Conservation (phyloP, 1,140 invertebrate species). For the Heterodera schachtii region DNA sequence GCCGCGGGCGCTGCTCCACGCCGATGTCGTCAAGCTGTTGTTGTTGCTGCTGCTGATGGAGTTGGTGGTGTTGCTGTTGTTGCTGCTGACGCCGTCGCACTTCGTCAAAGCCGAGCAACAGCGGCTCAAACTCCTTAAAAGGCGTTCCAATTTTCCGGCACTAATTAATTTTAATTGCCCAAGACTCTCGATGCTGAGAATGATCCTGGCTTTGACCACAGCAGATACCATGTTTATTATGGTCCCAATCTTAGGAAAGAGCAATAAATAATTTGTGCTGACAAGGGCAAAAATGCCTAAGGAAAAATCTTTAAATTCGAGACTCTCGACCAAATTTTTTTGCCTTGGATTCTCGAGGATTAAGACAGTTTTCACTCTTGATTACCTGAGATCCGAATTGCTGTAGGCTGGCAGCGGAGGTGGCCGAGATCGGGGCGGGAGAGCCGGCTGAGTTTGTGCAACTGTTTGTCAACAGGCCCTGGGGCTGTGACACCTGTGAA, state of each 20-base stretch:
- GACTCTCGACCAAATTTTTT: too few relatives aligned
- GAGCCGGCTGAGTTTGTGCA: conserved; percentile 13
- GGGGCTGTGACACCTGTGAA: neutral
- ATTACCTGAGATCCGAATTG: conserved; percentile 4
- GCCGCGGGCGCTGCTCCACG: neutral
- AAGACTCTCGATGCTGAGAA: neutral
- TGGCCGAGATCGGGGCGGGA: conserved; percentile 8
- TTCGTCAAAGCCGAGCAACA: neutral
- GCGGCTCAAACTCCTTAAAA: neutral
- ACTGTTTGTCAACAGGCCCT: neutral
- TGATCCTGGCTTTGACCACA: too few relatives aligned
- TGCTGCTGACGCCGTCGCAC: neutral
- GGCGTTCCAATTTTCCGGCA: neutral
- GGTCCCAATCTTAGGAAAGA: too few relatives aligned
- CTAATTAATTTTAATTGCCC: neutral
- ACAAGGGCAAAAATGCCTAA: too few relatives aligned
- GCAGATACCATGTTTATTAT: too few relatives aligned
- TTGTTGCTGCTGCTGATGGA: neutral
- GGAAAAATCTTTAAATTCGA: neutral
- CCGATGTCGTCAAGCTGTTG: neutral
- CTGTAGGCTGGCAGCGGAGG: neutral
- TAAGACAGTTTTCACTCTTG: too few relatives aligned
- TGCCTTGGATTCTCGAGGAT: too few relatives aligned
- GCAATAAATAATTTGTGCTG: too few relatives aligned
- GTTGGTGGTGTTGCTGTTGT: neutral